Evolutionary conservation across 2,113 vertebrate species (phyloP), one percentile per base, ranked within the genome.

Genomic region (Edolisoma coerulescens): DNA sequence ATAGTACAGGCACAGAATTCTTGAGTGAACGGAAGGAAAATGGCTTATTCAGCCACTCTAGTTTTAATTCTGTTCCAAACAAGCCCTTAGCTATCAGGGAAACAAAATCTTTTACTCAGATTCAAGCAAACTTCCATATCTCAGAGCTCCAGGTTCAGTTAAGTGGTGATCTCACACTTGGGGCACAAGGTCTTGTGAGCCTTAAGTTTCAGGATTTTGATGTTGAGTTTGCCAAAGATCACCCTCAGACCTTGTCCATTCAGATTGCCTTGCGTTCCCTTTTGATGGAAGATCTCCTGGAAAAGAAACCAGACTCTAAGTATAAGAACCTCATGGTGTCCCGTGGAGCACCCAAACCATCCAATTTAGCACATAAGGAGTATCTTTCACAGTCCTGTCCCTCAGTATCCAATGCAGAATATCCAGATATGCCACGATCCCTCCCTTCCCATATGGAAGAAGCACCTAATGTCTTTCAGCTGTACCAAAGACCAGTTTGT

Each of bases 321-420:
- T 99, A 99, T 59, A 99, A 99, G 96, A 98, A 99, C 87, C 97
- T 99, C 60, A 99, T 99, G 99, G 99, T 99, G 49, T 99, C 99
- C 56, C 98, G 98, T 17, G 99, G 99, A 56, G 99, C 99, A 33
- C 99, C 99, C 41, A 99, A 99, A 74, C 98, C 99, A 6, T 99
- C 99, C 73, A 98, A 97, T 80, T 98, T 99, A 92, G 98, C 96
- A 20, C 98, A 98, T 39, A 99, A 99, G 88, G 99, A 99, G 3
- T 99, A 99, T 47, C 98, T 99, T 41, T 99, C 99, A 17, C 99
- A 99, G 87, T 99, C 99, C 53, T 99, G 99, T 79, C 99, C 99
- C 4, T 98, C 97, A 1, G 91, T 98, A 2, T 99, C 99, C 87
- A 99, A 99, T 9, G 98, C 98, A 56, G 97, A 99, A 32, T 99